These are phyloP conservation scores for Halcyon senegalensis DNA, from an alignment of 2,113 vertebrate genomes.

Conservation along the genomic window DNA sequence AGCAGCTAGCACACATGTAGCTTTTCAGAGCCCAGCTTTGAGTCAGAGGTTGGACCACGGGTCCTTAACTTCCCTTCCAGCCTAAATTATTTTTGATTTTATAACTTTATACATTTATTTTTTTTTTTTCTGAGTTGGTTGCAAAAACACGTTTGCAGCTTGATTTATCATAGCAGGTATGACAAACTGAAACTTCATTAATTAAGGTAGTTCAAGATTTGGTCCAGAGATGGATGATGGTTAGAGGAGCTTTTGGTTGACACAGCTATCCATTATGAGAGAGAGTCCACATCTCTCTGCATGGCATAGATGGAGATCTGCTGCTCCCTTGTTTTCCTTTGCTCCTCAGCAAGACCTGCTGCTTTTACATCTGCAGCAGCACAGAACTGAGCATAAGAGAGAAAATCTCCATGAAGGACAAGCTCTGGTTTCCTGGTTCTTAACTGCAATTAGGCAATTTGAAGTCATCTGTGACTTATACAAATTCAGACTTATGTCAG, in stretches of 20 bases:
- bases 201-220: neutral
- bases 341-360: neutral
- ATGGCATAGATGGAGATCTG: neutral
- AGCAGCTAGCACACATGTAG: neutral
- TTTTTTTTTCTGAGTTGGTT: neutral
- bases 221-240: neutral
- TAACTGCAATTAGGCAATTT: neutral
- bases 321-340: neutral
- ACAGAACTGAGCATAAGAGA: neutral
- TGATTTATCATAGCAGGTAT: neutral
- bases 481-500: rapidly evolving
- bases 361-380: neutral
- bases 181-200: neutral
- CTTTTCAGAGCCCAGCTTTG: neutral
- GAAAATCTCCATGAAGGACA: neutral
- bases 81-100: neutral
- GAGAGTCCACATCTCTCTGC: neutral
- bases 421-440: neutral
- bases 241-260: neutral
- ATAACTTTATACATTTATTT: neutral
- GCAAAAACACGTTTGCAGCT: neutral
- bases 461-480: neutral
- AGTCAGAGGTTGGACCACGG: neutral
- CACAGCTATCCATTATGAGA: neutral
- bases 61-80: neutral